These are phyloP conservation scores for Pristionchus mayeri DNA, from an alignment of 2,888 invertebrate genomes.

Conservation along the genomic window DNA sequence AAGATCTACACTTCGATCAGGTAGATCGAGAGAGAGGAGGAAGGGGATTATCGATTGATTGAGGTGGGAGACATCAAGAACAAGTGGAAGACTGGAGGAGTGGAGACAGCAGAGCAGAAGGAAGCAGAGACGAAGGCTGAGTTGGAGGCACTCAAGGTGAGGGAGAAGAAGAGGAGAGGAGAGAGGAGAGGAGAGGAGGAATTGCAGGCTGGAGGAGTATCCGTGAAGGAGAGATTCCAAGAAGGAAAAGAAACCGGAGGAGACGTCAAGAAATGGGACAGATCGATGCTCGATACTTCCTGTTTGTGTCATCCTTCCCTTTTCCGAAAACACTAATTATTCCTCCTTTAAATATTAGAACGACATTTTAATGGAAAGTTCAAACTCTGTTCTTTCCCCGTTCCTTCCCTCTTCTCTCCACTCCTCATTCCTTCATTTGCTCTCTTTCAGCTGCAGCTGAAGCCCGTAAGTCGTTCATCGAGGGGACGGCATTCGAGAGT, in stretches of 20 bases:
- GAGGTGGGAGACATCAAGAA: conserved; percentile 73
- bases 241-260: conserved; percentile 63
- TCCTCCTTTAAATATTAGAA: background rate
- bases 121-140: conserved; percentile 70
- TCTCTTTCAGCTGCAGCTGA: conserved; percentile 70
- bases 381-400: background rate
- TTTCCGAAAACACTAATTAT: background rate
- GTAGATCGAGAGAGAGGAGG: conserved; percentile 44
- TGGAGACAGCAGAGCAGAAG: conserved; percentile 72
- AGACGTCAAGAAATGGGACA: conserved; percentile 66
- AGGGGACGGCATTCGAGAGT: conserved; percentile 71
- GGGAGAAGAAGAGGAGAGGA: background rate
- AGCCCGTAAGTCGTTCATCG: conserved; percentile 73
- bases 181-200: background rate
- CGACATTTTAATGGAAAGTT: background rate
- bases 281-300: conserved; percentile 71
- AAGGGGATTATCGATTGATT: background rate
- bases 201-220: conserved; percentile 46
- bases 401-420: too few relatives aligned
- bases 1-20: conserved; percentile 66
- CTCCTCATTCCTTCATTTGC: background rate
- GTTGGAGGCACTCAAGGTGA: conserved; percentile 73
- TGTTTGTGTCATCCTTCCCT: conserved; percentile 55
- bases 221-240: conserved; percentile 73
- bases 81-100: conserved; percentile 76